Evolutionary conservation across 2,797 vertebrate species (phyloP).

Genomic region (Columba guinea): DNA sequence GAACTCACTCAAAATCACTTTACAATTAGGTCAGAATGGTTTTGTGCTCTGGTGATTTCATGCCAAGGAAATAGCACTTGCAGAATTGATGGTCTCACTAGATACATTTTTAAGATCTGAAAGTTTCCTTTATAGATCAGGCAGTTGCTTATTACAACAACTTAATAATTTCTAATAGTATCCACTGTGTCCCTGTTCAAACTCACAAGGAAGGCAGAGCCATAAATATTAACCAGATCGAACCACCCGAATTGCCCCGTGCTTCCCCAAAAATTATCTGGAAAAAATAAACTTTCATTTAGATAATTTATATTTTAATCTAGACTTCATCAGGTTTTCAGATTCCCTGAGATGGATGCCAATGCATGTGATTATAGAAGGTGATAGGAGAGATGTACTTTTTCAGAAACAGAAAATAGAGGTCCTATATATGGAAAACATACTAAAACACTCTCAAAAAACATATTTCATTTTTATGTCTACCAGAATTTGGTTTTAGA

Average conservation of each 20-base stretch:
- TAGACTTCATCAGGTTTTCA: neutral
- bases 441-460: neutral
- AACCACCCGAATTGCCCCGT: fast-evolving
- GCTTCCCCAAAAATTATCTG: neutral
- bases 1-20: neutral
- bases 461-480: neutral
- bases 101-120: neutral
- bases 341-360: neutral
- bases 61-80: neutral
- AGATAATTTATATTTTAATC: neutral
- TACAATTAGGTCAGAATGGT: neutral
- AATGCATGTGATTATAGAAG: neutral
- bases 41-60: neutral
- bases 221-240: neutral
- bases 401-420: neutral
- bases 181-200: neutral
- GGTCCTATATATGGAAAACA: neutral
- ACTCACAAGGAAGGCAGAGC: neutral
- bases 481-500: neutral
- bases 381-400: neutral
- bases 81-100: neutral
- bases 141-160: neutral
- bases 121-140: neutral
- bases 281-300: neutral
- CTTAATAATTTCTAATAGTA: neutral